A percentile compares a stretch with the other conserved stretches of the same genome.
Conservation (phyloP, 1,140 invertebrate species). For the Oscheius sp. region DNA sequence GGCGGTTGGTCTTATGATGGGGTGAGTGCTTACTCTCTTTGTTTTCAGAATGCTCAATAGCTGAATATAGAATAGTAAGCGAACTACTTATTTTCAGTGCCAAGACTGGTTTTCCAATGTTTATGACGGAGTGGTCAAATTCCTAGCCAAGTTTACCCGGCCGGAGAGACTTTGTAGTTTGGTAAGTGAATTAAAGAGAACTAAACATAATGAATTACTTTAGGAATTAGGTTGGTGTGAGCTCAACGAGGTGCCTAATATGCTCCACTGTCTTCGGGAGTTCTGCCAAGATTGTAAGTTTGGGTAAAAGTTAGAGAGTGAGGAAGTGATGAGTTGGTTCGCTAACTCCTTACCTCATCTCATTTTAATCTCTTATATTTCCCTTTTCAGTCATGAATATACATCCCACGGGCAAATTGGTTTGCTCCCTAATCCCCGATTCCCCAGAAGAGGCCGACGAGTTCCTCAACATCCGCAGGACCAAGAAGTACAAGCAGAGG, state of each 20-base stretch:
- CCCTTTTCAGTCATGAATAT: not conserved
- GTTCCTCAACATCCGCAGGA: not conserved
- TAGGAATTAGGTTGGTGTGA: constrained; percentile 13
- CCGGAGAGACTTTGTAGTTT: not conserved
- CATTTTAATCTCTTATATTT: not conserved
- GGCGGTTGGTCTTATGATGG: not conserved
- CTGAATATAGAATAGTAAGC: no score
- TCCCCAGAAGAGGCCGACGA: not conserved
- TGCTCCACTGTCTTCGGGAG: constrained; percentile 5
- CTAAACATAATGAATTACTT: not conserved
- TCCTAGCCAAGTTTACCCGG: not conserved
- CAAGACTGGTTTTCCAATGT: not conserved
- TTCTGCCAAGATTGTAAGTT: constrained; percentile 11
- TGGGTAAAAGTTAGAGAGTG: not conserved
- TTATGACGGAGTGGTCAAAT: not conserved
- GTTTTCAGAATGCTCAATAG: not conserved
- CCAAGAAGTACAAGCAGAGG: constrained; percentile 2
- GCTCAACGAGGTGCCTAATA: constrained; percentile 6
- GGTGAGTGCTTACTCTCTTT: not conserved
- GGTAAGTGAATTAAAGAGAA: not conserved
- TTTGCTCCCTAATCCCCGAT: not conserved
- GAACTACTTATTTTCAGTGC: no score
- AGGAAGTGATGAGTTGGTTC: no score
- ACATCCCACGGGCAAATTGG: not conserved
- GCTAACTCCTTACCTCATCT: not conserved